A percentile compares a stretch with the other conserved stretches of the same genome.
Conservation (phyloP, 2,888 invertebrate species). For the Coleophora flavipennella region DNA sequence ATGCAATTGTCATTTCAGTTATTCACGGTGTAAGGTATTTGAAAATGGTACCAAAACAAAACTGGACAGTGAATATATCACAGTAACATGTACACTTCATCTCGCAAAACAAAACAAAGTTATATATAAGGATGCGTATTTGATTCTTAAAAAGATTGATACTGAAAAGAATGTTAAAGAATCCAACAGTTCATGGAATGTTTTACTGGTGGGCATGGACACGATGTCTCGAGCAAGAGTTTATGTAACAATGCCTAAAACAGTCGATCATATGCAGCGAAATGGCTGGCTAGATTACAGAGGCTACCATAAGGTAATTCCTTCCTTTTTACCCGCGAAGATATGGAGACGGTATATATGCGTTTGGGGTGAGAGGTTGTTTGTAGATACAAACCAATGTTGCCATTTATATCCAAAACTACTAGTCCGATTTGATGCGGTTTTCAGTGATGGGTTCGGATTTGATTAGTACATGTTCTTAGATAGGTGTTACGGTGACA, state of each 20-base stretch:
- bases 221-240: slow-evolving; percentile 14
- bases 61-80: slow-evolving; percentile 32
- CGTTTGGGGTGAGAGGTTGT: too few species aligned
- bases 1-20: slow-evolving; percentile 22
- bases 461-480: too few species aligned
- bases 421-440: too few species aligned
- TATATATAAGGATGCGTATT: slow-evolving; percentile 37
- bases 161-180: neutral
- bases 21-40: slow-evolving; percentile 28
- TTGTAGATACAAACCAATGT: too few species aligned
- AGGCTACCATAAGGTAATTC: slow-evolving; percentile 19
- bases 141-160: slow-evolving; percentile 27
- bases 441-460: too few species aligned
- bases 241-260: slow-evolving; percentile 10
- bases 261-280: slow-evolving; percentile 8
- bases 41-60: slow-evolving; percentile 21
- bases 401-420: too few species aligned
- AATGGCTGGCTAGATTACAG: slow-evolving; percentile 13
- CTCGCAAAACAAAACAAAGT: slow-evolving; percentile 6
- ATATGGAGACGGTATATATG: too few species aligned
- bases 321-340: too few species aligned
- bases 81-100: slow-evolving; percentile 25
- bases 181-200: slow-evolving; percentile 10
- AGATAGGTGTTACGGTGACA: too few species aligned
- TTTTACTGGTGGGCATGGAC: slow-evolving; percentile 15